A percentile compares a stretch with the other conserved stretches of the same genome.
Conservation (phyloP, 2,113 vertebrate species). For the rat (Rattus norvegicus) region DNA sequence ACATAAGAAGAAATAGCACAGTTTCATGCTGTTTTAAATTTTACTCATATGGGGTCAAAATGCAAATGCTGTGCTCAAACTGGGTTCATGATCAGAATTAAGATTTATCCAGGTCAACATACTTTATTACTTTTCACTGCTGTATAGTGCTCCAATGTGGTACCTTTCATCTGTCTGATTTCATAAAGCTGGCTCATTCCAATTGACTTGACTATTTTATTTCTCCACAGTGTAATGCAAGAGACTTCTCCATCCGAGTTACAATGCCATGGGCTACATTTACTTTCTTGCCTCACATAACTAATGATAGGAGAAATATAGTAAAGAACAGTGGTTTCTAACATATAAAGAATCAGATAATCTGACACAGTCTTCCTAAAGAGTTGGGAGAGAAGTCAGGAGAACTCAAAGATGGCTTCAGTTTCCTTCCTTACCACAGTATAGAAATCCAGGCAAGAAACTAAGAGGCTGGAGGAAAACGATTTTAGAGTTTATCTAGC, state of each 20-base stretch:
- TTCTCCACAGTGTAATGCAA: constrained; percentile 32
- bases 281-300: not conserved
- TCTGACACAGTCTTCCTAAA: not conserved
- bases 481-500: not conserved
- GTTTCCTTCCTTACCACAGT: not conserved
- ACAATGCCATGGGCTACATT: not conserved
- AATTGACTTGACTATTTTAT: not conserved
- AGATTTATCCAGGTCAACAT: not conserved
- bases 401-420: not conserved
- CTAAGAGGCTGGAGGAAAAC: not conserved
- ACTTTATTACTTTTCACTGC: not conserved
- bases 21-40: not conserved
- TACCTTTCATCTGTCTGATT: not conserved
- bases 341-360: not conserved
- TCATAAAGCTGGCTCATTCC: not conserved
- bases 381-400: not conserved
- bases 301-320: not conserved
- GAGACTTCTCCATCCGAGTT: not conserved
- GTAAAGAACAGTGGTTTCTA: not conserved
- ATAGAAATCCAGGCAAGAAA: not conserved
- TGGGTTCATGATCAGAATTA: not conserved
- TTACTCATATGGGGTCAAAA: not conserved
- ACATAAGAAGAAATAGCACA: not conserved
- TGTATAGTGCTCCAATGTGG: not conserved
- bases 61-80: not conserved